Evolutionary conservation across 2,888 invertebrate genomes (phyloP).

Genomic region (Eupsilia transversa): DNA sequence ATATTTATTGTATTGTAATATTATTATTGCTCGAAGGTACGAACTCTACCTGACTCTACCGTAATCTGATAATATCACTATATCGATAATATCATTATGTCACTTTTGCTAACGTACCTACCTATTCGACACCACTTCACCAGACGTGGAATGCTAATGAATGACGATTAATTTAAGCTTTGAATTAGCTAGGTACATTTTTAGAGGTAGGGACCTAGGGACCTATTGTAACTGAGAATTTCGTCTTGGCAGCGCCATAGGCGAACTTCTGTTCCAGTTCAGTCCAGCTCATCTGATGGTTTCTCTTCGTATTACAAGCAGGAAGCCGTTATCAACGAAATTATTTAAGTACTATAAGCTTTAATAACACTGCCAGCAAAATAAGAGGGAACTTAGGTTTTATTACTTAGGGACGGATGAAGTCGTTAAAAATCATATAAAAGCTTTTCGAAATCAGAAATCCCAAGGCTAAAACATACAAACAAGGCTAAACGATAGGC

Average conservation of each 20-base stretch:
- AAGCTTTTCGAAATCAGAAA: constrained; percentile 47
- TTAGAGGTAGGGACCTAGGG: background rate
- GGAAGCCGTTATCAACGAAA: constrained; percentile 5
- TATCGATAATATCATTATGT: too few relatives aligned
- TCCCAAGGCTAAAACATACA: constrained; percentile 35
- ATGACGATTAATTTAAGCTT: background rate
- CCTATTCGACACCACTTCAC: background rate
- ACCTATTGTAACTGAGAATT: background rate
- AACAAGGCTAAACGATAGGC: constrained; percentile 27
- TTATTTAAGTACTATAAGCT: background rate
- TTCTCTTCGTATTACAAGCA: background rate
- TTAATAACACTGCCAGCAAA: constrained; percentile 1
- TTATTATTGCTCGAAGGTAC: background rate
- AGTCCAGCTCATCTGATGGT: background rate
- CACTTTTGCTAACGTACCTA: background rate
- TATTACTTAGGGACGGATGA: constrained; percentile 12
- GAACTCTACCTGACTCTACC: background rate
- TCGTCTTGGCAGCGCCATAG: background rate
- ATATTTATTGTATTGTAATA: too few relatives aligned
- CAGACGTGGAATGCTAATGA: background rate
- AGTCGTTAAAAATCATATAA: constrained; percentile 42
- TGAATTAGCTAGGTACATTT: background rate
- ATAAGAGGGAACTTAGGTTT: constrained; percentile 2
- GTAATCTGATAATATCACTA: background rate
- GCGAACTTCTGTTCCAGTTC: background rate